Conservation (phyloP, 2,113 vertebrate genomes). For the Pangasianodon hypophthalmus region DNA sequence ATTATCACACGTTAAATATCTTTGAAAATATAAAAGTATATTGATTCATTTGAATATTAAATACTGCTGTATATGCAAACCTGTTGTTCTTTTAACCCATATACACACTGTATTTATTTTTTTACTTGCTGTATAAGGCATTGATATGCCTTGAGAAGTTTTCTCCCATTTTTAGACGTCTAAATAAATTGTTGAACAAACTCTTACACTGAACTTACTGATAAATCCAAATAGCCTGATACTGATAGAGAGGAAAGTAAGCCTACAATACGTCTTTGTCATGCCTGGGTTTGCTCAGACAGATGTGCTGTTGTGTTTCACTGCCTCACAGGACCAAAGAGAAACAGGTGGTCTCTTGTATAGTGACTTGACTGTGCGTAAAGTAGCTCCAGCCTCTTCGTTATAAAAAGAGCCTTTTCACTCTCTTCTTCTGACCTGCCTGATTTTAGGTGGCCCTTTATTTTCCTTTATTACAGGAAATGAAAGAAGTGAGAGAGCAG, state of each 20-base stretch:
- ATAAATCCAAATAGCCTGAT: neutral
- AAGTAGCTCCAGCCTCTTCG: neutral
- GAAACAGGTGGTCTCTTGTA: slow-evolving; percentile 34
- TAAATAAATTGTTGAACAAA: neutral
- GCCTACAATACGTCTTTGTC: slow-evolving; percentile 16
- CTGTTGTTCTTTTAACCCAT: neutral
- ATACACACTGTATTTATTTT: neutral
- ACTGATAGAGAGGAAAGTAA: neutral
- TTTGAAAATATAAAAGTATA: neutral
- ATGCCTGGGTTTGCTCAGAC: slow-evolving; percentile 1
- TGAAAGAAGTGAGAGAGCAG: neutral
- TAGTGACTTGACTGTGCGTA: neutral
- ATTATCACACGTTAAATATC: neutral
- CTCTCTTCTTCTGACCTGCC: neutral
- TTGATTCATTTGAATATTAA: neutral
- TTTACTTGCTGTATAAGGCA: no score
- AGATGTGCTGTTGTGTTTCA: slow-evolving; percentile 14
- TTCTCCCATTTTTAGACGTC: neutral
- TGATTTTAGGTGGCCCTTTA: neutral
- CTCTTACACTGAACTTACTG: no score
- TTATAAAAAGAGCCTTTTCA: slow-evolving; percentile 37
- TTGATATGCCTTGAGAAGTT: neutral
- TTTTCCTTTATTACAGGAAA: slow-evolving; percentile 4
- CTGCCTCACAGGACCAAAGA: neutral
- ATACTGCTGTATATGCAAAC: neutral